Evolutionary conservation across 2,888 invertebrate genomes (phyloP), one percentile per base, ranked within the genome.

Genomic region (Heliconius erato): DNA sequence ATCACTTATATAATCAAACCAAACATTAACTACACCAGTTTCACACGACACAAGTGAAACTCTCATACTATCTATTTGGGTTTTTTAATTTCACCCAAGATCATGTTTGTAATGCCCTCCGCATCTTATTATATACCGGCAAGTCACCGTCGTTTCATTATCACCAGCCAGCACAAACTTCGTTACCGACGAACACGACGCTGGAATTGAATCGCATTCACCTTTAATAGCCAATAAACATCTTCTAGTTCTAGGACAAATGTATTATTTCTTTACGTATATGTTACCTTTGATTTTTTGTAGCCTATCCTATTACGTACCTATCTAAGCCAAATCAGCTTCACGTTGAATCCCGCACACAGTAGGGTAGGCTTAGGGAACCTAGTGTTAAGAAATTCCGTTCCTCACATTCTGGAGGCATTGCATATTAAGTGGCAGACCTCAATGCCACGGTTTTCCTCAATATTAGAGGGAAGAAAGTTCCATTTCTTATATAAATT

Each of bases 161-260:
- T 87, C 86, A 86, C 84, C 81, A 84, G 83, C 85, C 86, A 84
- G 86, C 88, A 88, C 88, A 88, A 86, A 88, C 89, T 89, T 91
- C 89, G 91, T 91, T 93, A 91, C 90, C 88, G 88, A 86, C 88
- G 88, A 89, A 91, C 91, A 90, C 91, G 89, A 87, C 88, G 89
- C 88, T 89, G 90, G 92, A 93, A 95, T 94, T 92, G 93, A 93
- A 95, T 94, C 91, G 92, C 93, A 94, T 94, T 94, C 93, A 92
- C 91, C 89, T 93, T 92, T 94, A 94, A 94, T 94, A 94, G 94
- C 92, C 91, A 91, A 92, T 92, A 93, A 94, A 93, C 91, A 92
- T 91, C 91, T 93, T 93, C 92, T 90, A 92, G 90, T 94, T 93
- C 91, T 91, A 90, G 91, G 93, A 92, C 92, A 92, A 92, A 90